A percentile compares a stretch with the other conserved stretches of the same genome.
Conservation (phyloP, 2,797 vertebrate species). For the Lacerta viridis region DNA sequence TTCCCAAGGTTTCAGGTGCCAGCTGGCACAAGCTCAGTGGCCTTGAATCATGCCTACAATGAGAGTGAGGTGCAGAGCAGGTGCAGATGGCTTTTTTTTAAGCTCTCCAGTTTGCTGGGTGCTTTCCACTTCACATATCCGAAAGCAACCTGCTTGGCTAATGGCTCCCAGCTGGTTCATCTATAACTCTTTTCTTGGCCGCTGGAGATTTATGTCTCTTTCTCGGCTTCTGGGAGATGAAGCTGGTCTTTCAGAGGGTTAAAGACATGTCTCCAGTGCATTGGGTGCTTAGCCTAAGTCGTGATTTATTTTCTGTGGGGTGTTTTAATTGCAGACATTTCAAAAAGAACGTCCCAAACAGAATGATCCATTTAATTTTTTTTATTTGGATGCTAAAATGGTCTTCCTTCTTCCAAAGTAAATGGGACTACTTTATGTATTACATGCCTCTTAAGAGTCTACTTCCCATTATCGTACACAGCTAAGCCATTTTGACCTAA, state of each 20-base stretch:
- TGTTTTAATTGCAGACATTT: neutral
- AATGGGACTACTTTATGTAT: neutral
- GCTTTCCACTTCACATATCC: neutral
- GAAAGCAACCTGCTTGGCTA: constrained; percentile 20
- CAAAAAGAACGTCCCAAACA: neutral
- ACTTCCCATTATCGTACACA: neutral
- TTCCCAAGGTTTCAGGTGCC: neutral
- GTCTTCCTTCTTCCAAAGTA: neutral
- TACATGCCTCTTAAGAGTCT: neutral
- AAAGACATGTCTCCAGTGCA: neutral
- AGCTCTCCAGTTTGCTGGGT: neutral
- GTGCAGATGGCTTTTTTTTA: constrained; percentile 10
- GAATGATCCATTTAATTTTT: neutral
- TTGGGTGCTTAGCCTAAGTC: neutral
- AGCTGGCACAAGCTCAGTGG: neutral
- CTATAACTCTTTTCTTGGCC: neutral
- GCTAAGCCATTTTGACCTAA: neutral
- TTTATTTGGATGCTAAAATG: too few species aligned
- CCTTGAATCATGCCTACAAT: neutral
- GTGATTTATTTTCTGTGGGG: neutral
- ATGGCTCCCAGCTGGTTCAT: constrained; percentile 12
- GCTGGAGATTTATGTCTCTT: neutral
- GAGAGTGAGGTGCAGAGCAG: constrained; percentile 2
- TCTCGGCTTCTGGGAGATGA: neutral
- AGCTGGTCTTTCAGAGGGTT: neutral